phyloP scores from a whole-genome alignment of 2,797 vertebrate genomes.

The Poeciliopsis infans region DNA sequence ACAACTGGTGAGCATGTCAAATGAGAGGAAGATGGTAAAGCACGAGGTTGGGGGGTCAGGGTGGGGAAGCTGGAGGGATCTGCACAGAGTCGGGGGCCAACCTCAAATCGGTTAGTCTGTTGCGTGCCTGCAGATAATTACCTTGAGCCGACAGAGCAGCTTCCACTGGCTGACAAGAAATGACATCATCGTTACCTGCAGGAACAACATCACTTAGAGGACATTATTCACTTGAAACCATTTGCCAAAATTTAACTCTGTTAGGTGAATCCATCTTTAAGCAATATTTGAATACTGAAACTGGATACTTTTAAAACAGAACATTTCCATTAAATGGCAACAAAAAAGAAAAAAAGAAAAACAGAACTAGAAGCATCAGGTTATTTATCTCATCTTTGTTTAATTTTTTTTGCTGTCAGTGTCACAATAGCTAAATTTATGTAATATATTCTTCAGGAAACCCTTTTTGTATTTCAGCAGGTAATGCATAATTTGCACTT shows the following conservation, averaged over 20 bases:
- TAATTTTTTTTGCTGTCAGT: background rate
- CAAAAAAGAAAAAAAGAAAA: background rate
- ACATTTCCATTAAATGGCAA: background rate
- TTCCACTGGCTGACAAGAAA: constrained; percentile 66
- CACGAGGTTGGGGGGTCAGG: background rate
- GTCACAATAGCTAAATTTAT: background rate
- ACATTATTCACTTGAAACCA: constrained; percentile 19
- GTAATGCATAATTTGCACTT: background rate
- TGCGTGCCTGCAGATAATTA: constrained; percentile 79
- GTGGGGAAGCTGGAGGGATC: background rate
- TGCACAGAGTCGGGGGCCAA: constrained; percentile 31
- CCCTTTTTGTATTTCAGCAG: background rate
- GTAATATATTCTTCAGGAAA: background rate
- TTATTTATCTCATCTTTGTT: background rate
- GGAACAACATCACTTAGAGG: constrained; percentile 56
- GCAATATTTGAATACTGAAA: background rate
- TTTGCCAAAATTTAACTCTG: constrained; percentile 23
- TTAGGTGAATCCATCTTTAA: background rate
- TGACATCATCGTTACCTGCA: constrained; percentile 78
- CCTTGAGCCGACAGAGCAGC: constrained; percentile 63
- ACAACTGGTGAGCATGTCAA: constrained; percentile 50
- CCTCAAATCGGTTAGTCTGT: constrained; percentile 35
- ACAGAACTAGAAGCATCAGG: background rate
- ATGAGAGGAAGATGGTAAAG: constrained; percentile 30
- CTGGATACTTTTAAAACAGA: background rate